These are phyloP conservation scores for Athalia rosae DNA, from an alignment of 2,888 invertebrate genomes.

Conservation along the genomic window DNA sequence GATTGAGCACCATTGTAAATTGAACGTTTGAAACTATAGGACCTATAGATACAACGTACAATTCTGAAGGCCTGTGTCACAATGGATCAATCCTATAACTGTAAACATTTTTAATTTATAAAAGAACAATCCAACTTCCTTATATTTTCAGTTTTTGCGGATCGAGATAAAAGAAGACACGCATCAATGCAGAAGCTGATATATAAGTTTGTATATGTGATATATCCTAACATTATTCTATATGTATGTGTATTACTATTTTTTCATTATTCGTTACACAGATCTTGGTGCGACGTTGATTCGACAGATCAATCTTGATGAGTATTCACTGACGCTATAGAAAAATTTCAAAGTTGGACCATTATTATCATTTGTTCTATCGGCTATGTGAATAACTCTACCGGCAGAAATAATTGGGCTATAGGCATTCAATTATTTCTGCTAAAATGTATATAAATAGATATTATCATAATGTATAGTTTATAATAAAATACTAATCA, in stretches of 20 bases:
- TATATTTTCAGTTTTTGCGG: conserved; percentile 57
- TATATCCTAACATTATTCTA: conserved; percentile 49
- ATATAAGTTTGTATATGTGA: conserved; percentile 14
- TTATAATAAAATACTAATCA: conserved; percentile 25
- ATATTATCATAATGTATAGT: conserved; percentile 17
- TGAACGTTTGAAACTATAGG: background rate
- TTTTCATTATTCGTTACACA: conserved; percentile 46
- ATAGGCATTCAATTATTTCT: conserved; percentile 11
- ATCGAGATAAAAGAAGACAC: conserved; percentile 60
- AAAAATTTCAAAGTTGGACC: conserved; percentile 46
- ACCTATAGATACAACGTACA: background rate
- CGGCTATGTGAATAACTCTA: conserved; percentile 34
- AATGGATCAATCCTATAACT: conserved; percentile 65
- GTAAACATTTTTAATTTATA: conserved; percentile 60
- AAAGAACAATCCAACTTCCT: conserved; percentile 64
- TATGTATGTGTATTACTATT: conserved; percentile 45
- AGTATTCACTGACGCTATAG: conserved; percentile 57
- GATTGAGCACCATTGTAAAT: background rate
- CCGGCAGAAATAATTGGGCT: conserved; percentile 47
- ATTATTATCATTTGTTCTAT: conserved; percentile 38
- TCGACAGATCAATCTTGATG: conserved; percentile 37
- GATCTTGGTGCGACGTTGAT: conserved; percentile 40
- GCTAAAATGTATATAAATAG: conserved; percentile 39
- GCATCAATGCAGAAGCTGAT: conserved; percentile 50
- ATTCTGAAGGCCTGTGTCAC: conserved; percentile 56